Evolutionary conservation across 2,797 vertebrate species (phyloP).

Genomic region (Anabas testudineus): DNA sequence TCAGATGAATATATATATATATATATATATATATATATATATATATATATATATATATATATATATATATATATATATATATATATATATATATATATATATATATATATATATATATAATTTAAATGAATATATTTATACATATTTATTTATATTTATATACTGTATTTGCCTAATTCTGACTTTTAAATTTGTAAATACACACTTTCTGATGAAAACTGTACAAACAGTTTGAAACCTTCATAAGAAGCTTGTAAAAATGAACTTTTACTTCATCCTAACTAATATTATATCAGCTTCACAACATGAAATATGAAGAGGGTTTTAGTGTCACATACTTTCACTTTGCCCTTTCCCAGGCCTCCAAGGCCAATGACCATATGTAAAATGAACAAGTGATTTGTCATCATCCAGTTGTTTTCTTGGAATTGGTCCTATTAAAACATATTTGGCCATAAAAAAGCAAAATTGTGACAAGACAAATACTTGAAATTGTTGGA

Average conservation of each 20-base stretch:
- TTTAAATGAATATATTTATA: no score
- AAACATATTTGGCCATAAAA: background rate
- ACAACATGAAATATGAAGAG: background rate
- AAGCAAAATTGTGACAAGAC: background rate
- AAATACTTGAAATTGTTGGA: background rate
- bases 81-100: no score
- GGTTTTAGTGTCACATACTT: background rate
- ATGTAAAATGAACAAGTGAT: background rate
- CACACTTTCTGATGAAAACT: no score
- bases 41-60: no score
- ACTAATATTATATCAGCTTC: background rate
- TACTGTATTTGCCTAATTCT: background rate
- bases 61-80: no score
- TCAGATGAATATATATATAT: background rate
- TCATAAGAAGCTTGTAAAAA: no score
- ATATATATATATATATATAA: no score
- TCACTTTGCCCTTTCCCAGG: constrained; percentile 27
- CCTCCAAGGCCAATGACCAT: constrained; percentile 1
- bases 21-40: no score
- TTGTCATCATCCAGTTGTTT: background rate
- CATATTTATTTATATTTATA: no score
- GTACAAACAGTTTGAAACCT: background rate
- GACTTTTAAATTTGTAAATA: background rate
- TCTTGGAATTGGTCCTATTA: background rate
- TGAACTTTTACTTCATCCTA: no score